Evolutionary conservation across 2,113 vertebrate genomes (phyloP).

Genomic region (Ifrita kowaldi): DNA sequence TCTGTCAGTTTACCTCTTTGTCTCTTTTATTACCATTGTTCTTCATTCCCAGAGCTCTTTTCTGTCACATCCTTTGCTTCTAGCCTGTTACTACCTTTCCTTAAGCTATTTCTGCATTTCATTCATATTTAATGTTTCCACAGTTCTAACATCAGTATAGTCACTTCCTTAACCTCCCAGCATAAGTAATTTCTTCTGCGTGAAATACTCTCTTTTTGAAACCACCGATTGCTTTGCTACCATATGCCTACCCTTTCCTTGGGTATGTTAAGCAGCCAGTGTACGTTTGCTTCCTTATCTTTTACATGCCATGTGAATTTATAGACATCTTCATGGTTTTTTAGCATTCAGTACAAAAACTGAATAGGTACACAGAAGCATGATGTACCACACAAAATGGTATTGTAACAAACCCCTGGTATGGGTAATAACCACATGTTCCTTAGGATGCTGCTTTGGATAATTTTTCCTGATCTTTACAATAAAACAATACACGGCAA

Average conservation of each 20-base stretch:
- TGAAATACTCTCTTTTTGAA: conserved; percentile 24
- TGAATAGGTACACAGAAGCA: neutral
- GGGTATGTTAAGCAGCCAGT: neutral
- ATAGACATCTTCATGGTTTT: neutral
- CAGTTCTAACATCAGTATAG: conserved; percentile 44
- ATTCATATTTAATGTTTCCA: conserved; percentile 66
- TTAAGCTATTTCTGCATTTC: conserved; percentile 61
- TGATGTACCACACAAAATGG: neutral
- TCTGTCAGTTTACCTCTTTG: conserved; percentile 50
- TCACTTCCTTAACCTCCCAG: conserved; percentile 48
- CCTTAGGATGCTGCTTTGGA: neutral
- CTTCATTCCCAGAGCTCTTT: conserved; percentile 55
- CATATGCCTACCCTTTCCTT: conserved; percentile 14
- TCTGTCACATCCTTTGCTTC: conserved; percentile 57
- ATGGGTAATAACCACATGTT: neutral
- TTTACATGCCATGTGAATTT: neutral
- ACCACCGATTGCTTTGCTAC: neutral
- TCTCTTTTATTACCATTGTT: neutral
- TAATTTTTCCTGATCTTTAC: neutral
- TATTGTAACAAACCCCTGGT: neutral
- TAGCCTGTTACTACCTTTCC: conserved; percentile 49
- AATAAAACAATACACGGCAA: neutral
- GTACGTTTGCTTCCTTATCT: neutral
- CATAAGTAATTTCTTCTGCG: conserved; percentile 50
- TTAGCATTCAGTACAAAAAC: neutral